Evolutionary conservation across 2,888 invertebrate genomes (phyloP).

Genomic region (Eubasilissa splendida): DNA sequence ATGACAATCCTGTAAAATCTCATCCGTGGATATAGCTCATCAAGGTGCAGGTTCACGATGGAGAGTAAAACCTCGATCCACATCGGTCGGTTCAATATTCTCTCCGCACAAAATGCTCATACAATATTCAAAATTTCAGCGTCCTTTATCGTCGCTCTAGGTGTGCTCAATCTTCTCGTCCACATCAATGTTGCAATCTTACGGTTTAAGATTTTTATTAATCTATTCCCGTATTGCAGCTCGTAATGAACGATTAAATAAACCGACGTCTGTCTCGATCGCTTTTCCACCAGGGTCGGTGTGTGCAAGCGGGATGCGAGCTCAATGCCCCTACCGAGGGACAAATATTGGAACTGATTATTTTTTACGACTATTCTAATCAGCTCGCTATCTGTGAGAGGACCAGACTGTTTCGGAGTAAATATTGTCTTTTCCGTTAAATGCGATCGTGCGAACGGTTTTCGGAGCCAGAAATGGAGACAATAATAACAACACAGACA

Average conservation of each 20-base stretch:
- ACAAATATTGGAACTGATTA: constrained; percentile 32
- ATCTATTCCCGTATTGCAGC: neutral
- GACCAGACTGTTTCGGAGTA: neutral
- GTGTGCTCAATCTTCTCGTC: too few species aligned
- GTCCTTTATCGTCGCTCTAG: too few species aligned
- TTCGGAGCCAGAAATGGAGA: too few species aligned
- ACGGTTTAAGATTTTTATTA: neutral
- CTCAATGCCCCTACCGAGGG: constrained; percentile 24
- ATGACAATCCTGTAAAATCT: too few species aligned
- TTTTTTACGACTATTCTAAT: constrained; percentile 30
- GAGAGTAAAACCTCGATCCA: too few species aligned
- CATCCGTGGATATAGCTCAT: too few species aligned
- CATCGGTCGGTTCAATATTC: too few species aligned
- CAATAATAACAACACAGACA: too few species aligned
- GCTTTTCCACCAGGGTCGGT: neutral
- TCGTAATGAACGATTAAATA: neutral
- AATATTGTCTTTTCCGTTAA: constrained; percentile 4
- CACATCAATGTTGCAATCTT: too few species aligned
- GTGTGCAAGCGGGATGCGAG: neutral
- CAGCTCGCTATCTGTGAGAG: constrained; percentile 14
- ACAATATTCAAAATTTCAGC: too few species aligned
- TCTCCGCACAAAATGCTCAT: too few species aligned
- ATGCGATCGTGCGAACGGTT: neutral
- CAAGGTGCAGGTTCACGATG: too few species aligned
- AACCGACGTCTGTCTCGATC: neutral